phyloP scores from a whole-genome alignment of 2,888 invertebrate species.

The Phragmatobia fuliginosa region DNA sequence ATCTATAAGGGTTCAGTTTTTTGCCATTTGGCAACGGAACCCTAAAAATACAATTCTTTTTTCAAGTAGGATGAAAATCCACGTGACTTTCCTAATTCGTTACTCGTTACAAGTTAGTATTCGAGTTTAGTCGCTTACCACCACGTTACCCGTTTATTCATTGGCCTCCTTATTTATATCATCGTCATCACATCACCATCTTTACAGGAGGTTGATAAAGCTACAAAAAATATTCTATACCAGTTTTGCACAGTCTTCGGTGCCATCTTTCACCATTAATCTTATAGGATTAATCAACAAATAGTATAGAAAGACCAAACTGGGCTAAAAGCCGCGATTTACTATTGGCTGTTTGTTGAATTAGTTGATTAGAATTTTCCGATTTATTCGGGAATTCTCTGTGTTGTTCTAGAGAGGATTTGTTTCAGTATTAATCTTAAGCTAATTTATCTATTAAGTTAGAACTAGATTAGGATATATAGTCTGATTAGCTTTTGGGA shows the following conservation, averaged over 20 bases:
- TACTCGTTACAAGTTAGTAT: too few relatives aligned
- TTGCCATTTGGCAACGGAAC: too few relatives aligned
- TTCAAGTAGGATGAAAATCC: too few relatives aligned
- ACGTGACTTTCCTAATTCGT: too few relatives aligned
- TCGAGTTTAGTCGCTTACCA: too few relatives aligned
- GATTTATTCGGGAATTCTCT: constrained; percentile 21
- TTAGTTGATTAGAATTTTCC: constrained; percentile 24
- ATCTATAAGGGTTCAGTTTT: too few relatives aligned
- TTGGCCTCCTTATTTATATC: too few relatives aligned
- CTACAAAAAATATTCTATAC: not conserved
- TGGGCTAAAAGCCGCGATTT: constrained; percentile 18
- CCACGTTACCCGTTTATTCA: too few relatives aligned
- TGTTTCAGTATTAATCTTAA: not conserved
- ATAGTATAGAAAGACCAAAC: constrained; percentile 10
- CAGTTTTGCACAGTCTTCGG: not conserved
- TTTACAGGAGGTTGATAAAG: too few relatives aligned
- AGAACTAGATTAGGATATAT: not conserved
- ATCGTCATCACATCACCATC: too few relatives aligned
- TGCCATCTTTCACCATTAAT: constrained; percentile 19
- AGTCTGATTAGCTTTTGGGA: not conserved
- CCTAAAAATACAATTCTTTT: too few relatives aligned
- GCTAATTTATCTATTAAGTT: not conserved
- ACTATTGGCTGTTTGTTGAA: constrained; percentile 12
- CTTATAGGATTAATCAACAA: constrained; percentile 33
- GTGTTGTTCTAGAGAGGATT: constrained; percentile 14